A percentile compares a stretch with the other conserved stretches of the same genome.
Conservation (phyloP, 2,888 invertebrate species). For the Patella ulyssiponensis region DNA sequence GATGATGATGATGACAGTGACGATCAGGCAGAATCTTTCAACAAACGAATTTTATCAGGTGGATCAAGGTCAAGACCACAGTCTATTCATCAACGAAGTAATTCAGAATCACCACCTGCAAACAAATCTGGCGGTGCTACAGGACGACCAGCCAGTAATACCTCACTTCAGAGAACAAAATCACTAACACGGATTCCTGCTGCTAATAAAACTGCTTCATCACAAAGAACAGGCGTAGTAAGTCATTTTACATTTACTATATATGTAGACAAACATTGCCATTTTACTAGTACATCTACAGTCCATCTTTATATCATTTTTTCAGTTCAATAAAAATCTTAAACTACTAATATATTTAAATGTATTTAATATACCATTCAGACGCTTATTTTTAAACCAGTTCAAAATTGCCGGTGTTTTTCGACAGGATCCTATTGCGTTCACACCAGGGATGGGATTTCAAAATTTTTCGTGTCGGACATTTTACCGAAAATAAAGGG, state of each 20-base stretch:
- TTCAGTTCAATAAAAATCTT: too few relatives aligned
- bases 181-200: conserved; percentile 45
- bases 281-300: too few relatives aligned
- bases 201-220: conserved; percentile 45
- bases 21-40: conserved; percentile 22
- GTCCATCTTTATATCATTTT: too few relatives aligned
- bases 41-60: neutral
- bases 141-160: conserved; percentile 42
- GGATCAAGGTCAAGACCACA: conserved; percentile 21
- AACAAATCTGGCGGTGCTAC: neutral
- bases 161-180: conserved; percentile 44
- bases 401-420: too few relatives aligned
- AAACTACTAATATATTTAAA: too few relatives aligned
- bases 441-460: too few relatives aligned
- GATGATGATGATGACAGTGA: conserved; percentile 57
- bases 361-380: too few relatives aligned
- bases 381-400: too few relatives aligned
- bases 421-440: too few relatives aligned
- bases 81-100: conserved; percentile 4
- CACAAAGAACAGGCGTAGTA: conserved; percentile 55
- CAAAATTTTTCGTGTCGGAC: too few relatives aligned
- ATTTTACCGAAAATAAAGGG: too few relatives aligned
- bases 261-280: neutral
- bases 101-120: conserved; percentile 6
- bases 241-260: conserved; percentile 23